Evolutionary conservation across 2,888 invertebrate genomes (phyloP).

Genomic region (Bugulina stolonifera): DNA sequence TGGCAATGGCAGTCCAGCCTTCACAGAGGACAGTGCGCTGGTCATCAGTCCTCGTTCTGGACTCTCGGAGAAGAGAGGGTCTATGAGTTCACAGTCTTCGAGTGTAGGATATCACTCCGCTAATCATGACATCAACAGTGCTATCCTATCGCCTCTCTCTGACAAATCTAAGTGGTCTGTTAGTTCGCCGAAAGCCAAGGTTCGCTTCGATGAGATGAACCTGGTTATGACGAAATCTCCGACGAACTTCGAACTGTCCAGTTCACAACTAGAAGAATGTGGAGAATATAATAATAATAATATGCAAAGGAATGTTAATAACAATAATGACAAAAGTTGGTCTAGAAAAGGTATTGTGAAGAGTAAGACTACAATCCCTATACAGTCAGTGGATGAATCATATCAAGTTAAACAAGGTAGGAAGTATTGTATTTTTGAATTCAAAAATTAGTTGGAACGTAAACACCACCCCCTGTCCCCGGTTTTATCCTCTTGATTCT

Average conservation of each 20-base stretch:
- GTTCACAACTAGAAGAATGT: background rate
- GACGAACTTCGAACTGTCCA: slow-evolving; percentile 10
- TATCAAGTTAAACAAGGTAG: too few species aligned
- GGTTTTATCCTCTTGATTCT: too few species aligned
- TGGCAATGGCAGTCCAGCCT: background rate
- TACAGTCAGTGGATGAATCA: too few species aligned
- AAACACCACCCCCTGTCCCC: too few species aligned
- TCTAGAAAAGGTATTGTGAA: background rate
- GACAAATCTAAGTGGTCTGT: background rate
- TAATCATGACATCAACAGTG: slow-evolving; percentile 8
- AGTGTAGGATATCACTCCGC: slow-evolving; percentile 22
- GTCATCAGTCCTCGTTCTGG: background rate
- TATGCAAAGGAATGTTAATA: background rate
- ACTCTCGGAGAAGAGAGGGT: background rate
- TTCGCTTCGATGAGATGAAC: slow-evolving; percentile 23
- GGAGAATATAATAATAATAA: slow-evolving; percentile 12
- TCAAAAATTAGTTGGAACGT: too few species aligned
- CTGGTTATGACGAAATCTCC: slow-evolving; percentile 18
- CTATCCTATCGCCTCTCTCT: background rate
- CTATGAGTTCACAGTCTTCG: slow-evolving; percentile 10
- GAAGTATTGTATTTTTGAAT: too few species aligned
- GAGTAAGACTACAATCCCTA: slow-evolving; percentile 21
- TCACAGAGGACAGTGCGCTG: slow-evolving; percentile 17
- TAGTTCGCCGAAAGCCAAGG: slow-evolving; percentile 6
- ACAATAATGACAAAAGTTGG: background rate